Evolutionary conservation across 2,888 invertebrate genomes (phyloP), one percentile per base, ranked within the genome.

Genomic region (Nemurella pictetii): DNA sequence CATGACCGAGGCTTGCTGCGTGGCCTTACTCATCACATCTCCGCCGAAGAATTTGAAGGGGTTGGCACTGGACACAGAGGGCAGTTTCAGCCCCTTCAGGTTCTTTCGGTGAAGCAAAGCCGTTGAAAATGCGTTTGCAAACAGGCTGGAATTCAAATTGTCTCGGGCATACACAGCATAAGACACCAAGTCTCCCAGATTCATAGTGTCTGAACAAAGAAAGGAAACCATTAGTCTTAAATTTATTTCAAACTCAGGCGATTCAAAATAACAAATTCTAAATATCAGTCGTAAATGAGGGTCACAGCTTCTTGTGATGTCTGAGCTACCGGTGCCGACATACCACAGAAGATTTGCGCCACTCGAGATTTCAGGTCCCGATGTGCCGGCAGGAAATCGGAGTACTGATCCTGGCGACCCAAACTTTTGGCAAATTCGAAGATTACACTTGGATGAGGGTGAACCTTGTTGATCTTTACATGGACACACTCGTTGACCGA

Each of bases 41-140:
- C 95, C 93, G 88, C 96, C 96, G 88, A 97, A 91, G 90, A 95
- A 97, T 90, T 96, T 96, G 88, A 95, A 94, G 0, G 97, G 97
- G 89, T 97, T 96, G 0, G 94, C 92, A 89, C 96, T 95, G 72
- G 94, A 93, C 87, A 97, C 93, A 0, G 95, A 93, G 0, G 96
- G 96, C 80, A 96, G 90, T 83, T 92, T 92, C 27, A 96, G 88
- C 78, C 94, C 92, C 88, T 93, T 93, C 0, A 95, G 95, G 89
- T 96, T 96, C 0, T 90, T 89, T 9, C 95, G 93, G 91, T 96
- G 96, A 88, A 95, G 92, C 27, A 96, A 90, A 0, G 95, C 95
- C 9, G 96, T 95, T 0, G 96, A 94, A 73, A 94, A 93, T 77
- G 94, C 93, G 89, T 96, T 97, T 89, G 96, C 95, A 90, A 95